A percentile compares a stretch with the other conserved stretches of the same genome.
These are phyloP conservation scores for Chiloscyllium plagiosum DNA, from an alignment of 2,113 vertebrate species.

Conservation along the genomic window DNA sequence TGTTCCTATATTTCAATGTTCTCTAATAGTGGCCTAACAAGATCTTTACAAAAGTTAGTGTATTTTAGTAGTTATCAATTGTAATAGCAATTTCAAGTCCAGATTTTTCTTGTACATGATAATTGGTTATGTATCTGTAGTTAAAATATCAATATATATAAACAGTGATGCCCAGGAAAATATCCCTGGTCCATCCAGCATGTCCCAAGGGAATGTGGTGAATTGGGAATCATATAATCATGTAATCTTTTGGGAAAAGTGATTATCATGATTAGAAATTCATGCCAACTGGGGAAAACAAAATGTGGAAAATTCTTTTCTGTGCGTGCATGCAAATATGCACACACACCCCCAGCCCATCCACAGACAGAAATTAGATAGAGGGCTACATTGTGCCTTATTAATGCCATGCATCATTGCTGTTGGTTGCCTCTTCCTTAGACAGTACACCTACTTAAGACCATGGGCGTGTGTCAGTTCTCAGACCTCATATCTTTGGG, in stretches of 20 bases:
- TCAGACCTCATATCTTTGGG: neutral
- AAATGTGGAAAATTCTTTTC: neutral
- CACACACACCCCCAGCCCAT: neutral
- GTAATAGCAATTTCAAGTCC: neutral
- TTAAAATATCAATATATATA: neutral
- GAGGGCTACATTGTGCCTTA: neutral
- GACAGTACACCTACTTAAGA: neutral
- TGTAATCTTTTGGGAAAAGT: neutral
- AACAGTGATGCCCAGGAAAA: neutral
- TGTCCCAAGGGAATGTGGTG: neutral
- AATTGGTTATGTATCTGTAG: neutral
- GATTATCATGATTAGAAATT: neutral
- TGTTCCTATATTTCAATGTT: neutral
- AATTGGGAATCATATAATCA: neutral
- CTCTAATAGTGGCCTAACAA: neutral
- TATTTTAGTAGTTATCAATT: neutral
- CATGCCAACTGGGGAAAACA: neutral
- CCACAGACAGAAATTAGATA: neutral
- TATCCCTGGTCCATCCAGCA: neutral
- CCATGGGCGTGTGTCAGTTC: neutral
- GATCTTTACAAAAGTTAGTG: neutral
- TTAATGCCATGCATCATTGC: neutral
- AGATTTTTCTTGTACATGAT: neutral
- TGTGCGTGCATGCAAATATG: neutral
- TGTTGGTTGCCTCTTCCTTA: neutral